These are phyloP conservation scores for Buathra laborator DNA, from an alignment of 2,888 invertebrate species.

Conservation along the genomic window DNA sequence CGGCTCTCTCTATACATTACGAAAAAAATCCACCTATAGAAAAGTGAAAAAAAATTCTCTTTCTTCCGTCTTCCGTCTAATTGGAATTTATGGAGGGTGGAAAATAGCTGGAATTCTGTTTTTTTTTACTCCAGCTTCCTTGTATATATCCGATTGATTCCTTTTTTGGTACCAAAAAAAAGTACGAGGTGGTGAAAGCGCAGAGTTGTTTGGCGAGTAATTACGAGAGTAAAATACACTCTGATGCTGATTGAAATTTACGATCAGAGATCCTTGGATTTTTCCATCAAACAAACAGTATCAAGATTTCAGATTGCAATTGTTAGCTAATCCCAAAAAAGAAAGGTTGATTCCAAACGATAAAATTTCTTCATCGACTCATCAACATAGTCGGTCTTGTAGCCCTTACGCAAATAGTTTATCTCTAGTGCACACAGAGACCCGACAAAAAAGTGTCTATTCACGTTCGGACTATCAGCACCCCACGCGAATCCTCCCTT, in stretches of 20 bases:
- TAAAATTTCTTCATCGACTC: not conserved
- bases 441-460: slow-evolving; percentile 56
- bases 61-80: slow-evolving; percentile 40
- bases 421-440: slow-evolving; percentile 1
- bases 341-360: not conserved
- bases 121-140: slow-evolving; percentile 20
- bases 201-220: slow-evolving; percentile 30
- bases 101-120: slow-evolving; percentile 36
- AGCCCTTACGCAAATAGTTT: not conserved
- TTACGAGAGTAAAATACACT: slow-evolving; percentile 10
- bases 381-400: not conserved
- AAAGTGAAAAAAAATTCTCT: not conserved
- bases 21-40: slow-evolving; percentile 24
- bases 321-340: not conserved
- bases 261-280: slow-evolving; percentile 6
- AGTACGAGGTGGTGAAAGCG: not conserved
- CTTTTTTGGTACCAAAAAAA: slow-evolving; percentile 8
- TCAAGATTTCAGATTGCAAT: no score
- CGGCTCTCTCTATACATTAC: slow-evolving; percentile 12
- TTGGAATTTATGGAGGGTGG: slow-evolving; percentile 53
- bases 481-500: slow-evolving; percentile 62
- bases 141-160: not conserved
- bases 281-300: not conserved
- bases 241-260: slow-evolving; percentile 53
- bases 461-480: slow-evolving; percentile 72